A percentile compares a stretch with the other conserved stretches of the same genome.
Conservation (phyloP, 2,888 invertebrate species). For the Cosmia pyralina region DNA sequence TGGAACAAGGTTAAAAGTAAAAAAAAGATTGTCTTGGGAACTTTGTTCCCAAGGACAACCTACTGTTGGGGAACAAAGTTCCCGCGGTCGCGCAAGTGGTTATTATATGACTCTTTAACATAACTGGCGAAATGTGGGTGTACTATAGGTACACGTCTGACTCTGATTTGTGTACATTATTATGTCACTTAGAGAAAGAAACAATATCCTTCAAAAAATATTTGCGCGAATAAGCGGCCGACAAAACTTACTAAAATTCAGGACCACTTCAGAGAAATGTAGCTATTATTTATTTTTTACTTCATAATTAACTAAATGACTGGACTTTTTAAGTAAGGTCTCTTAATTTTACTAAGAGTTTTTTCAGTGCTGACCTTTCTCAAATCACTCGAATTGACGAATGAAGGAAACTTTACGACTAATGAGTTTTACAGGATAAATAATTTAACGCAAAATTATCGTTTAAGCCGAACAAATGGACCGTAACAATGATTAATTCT, state of each 20-base stretch:
- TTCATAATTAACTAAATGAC: constrained; percentile 37
- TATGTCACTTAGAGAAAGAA: no score
- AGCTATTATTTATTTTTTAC: constrained; percentile 12
- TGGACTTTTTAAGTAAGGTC: constrained; percentile 21
- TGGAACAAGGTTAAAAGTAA: no score
- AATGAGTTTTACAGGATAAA: constrained; percentile 42
- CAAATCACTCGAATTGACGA: constrained; percentile 34
- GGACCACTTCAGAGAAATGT: not conserved
- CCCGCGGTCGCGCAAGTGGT: no score
- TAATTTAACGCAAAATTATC: constrained; percentile 48
- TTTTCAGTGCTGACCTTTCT: constrained; percentile 30
- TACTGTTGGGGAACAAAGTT: no score
- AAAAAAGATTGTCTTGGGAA: no score
- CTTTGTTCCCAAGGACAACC: no score
- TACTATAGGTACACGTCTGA: no score
- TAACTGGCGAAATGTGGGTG: no score
- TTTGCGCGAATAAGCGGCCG: not conserved
- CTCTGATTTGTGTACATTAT: no score
- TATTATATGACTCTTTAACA: no score
- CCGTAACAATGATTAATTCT: constrained; percentile 42
- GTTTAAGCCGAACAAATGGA: constrained; percentile 36
- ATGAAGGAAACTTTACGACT: constrained; percentile 23
- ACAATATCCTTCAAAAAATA: not conserved
- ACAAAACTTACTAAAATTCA: not conserved
- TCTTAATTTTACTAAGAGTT: constrained; percentile 29